These are phyloP conservation scores for Callinectes sapidus DNA, from an alignment of 2,888 invertebrate species.

Conservation along the genomic window DNA sequence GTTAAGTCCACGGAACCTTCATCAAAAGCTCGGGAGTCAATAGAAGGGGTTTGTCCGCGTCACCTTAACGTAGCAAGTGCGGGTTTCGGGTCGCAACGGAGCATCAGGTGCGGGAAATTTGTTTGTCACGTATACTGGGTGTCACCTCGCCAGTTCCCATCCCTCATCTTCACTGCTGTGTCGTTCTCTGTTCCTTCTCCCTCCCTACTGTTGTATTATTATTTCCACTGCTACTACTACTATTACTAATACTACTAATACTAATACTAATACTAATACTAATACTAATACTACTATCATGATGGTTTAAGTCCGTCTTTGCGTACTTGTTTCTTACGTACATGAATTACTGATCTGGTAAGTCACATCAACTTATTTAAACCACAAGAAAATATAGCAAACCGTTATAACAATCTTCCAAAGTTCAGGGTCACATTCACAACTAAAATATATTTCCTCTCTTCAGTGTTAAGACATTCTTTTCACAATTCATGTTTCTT, in stretches of 20 bases:
- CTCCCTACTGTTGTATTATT: neutral
- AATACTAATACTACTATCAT: neutral
- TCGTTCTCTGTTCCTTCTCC: neutral
- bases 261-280: neutral
- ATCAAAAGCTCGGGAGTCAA: neutral
- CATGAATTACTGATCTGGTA: too few relatives aligned
- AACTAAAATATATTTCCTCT: too few relatives aligned
- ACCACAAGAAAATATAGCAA: too few relatives aligned
- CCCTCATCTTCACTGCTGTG: neutral
- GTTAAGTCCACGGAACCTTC: neutral
- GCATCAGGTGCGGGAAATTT: neutral
- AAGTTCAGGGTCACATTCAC: too few relatives aligned
- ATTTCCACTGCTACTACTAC: too few relatives aligned
- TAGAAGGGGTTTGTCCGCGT: constrained; percentile 11
- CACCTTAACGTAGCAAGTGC: neutral
- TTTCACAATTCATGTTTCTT: too few relatives aligned
- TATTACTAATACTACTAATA: neutral
- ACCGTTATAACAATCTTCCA: too few relatives aligned
- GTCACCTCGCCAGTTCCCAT: neutral
- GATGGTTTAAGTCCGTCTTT: too few relatives aligned
- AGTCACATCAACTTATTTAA: too few relatives aligned
- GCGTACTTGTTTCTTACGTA: too few relatives aligned
- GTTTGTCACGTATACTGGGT: neutral
- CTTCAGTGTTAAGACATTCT: too few relatives aligned
- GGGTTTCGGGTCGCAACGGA: neutral